phyloP scores from a whole-genome alignment of 2,888 invertebrate species.

The Eumerus sabulonum region DNA sequence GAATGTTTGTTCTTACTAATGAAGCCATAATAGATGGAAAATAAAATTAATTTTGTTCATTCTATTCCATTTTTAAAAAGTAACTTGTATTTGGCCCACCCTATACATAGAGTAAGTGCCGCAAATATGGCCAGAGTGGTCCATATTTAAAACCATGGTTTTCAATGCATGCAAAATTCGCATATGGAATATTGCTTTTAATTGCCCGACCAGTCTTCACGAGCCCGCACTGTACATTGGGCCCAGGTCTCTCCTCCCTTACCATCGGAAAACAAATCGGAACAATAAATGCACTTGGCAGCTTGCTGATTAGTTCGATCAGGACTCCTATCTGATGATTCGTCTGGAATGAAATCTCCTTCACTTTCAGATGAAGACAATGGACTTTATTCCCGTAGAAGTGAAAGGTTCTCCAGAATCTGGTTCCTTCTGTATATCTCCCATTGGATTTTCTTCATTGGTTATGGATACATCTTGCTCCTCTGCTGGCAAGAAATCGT shows the following conservation, averaged over 20 bases:
- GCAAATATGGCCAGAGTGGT: conserved; percentile 13
- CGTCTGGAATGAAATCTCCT: background rate
- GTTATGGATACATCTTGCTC: conserved; percentile 1
- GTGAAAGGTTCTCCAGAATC: conserved; percentile 13
- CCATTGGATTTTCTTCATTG: background rate
- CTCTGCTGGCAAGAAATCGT: conserved; percentile 20
- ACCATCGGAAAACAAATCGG: too few species aligned
- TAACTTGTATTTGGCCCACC: too few species aligned
- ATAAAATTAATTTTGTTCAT: too few species aligned
- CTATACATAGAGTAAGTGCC: background rate
- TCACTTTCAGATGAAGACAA: background rate
- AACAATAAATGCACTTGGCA: too few species aligned
- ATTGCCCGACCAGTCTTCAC: background rate
- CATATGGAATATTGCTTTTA: conserved; percentile 2
- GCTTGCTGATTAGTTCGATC: background rate
- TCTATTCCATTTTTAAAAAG: too few species aligned
- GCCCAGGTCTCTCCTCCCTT: too few species aligned
- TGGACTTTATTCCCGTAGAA: conserved; percentile 28
- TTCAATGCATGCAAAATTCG: conserved; percentile 3
- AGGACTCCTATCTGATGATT: too few species aligned
- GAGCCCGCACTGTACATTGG: too few species aligned
- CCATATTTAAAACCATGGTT: conserved; percentile 17
- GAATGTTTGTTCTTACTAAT: too few species aligned
- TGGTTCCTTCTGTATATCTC: conserved; percentile 6
- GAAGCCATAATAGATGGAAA: too few species aligned